A percentile compares a stretch with the other conserved stretches of the same genome.
phyloP scores from a whole-genome alignment of 2,113 vertebrate genomes.

The Chloropsis cyanopogon region DNA sequence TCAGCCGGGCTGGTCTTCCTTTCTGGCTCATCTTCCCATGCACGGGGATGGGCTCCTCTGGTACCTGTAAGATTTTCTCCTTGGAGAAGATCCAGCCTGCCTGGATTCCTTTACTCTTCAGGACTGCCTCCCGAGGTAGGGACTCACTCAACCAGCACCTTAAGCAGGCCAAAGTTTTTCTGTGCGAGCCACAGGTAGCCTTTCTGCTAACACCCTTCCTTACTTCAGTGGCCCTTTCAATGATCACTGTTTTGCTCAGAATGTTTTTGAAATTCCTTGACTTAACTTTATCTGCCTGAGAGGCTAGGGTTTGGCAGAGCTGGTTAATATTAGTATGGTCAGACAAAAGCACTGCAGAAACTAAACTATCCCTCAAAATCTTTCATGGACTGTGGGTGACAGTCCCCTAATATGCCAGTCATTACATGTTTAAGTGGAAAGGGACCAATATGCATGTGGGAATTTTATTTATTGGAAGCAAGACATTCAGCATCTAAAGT shows the following conservation, averaged over 20 bases:
- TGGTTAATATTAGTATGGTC: neutral
- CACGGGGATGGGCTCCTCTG: neutral
- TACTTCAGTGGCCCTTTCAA: neutral
- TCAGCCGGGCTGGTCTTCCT: neutral
- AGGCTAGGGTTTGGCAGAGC: neutral
- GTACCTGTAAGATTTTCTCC: neutral
- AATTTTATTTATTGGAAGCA: neutral
- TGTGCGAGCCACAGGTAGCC: neutral
- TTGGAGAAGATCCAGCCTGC: neutral
- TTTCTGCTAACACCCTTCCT: neutral
- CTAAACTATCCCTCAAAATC: neutral
- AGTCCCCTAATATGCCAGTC: neutral
- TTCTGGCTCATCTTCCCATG: rapidly evolving
- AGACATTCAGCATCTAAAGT: neutral
- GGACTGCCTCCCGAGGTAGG: neutral
- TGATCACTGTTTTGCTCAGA: neutral
- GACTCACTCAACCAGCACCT: neutral
- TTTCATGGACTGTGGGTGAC: neutral
- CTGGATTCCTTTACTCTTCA: neutral
- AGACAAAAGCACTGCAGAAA: neutral
- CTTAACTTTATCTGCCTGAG: neutral
- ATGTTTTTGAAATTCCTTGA: neutral
- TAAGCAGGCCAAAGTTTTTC: too few relatives aligned
- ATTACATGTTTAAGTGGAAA: neutral
- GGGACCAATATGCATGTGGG: neutral